Base-by-base conservation (phyloP, 2,888 invertebrate genomes). In the Cloeon dipterum region DNA sequence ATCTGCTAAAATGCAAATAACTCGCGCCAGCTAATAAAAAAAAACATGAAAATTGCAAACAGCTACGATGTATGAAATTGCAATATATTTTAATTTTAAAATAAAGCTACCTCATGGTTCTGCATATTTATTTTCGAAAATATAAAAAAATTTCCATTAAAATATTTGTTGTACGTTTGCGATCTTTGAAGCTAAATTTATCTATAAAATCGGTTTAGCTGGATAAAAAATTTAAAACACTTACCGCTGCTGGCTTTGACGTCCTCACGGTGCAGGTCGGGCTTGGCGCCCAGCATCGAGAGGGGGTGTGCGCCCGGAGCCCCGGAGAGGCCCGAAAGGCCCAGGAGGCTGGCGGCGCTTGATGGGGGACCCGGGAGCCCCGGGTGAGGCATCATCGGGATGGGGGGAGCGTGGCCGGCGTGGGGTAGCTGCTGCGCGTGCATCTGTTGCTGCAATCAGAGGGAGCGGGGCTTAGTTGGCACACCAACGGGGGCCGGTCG, bases 341-440 rank as follows among this genome's bases (percentile, higher is more conserved):
- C 41, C 58, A 64, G 41, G 58, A 58, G 41, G 58, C 58, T 37
- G 58, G 66, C 49, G 59, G 66, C 44, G 58, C 59, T 42, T 56
- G 62, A 61, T 8, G 66, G 66, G 10, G 60, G 61, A 17, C 65
- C 66, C 4, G 61, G 65, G 34, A 67, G 52, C 17, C 68, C 68
- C 3, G 72, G 71, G 56, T 72, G 72, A 29, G 70, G 70, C 58
- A 70, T 69, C 61, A 79, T 70, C 34, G 70, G 70, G 42, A 68
- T 58, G n/a, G 76, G 74, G 29, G 75, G 74, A 36, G 78, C 70
- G 74, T 74, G 40, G 72, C 65, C 14, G 63, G 65, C 66, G 43
- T 74, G 75, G 34, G 70, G 65, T 47, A 81, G 68, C 59, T 83
- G 85, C 49, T 85, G 85, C 23, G 83, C 85, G 56, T 88, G 88